Evolutionary conservation across 1,140 invertebrate genomes (phyloP).

Genomic region (Conus betulinus): DNA sequence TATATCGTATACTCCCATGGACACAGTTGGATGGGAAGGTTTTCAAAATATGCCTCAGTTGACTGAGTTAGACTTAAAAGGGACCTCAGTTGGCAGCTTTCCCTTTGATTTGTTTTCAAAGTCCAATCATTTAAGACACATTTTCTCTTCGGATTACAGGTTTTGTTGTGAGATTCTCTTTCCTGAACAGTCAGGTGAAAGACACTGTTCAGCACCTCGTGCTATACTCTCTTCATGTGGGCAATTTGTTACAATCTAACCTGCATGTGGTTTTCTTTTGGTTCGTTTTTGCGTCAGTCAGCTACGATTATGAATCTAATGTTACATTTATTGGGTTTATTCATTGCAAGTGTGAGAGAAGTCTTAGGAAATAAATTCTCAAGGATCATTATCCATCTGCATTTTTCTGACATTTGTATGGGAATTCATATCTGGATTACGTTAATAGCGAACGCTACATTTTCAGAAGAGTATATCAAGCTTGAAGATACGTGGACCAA

Average conservation of each 20-base stretch:
- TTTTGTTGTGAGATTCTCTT: slow-evolving; percentile 43
- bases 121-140: neutral
- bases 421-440: slow-evolving; percentile 66
- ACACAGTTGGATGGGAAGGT: neutral
- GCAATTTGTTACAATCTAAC: slow-evolving; percentile 34
- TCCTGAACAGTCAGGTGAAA: neutral
- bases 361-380: slow-evolving; percentile 40
- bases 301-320: slow-evolving; percentile 39
- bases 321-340: slow-evolving; percentile 44
- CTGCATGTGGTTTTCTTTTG: slow-evolving; percentile 42
- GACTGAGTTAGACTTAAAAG: slow-evolving; percentile 14
- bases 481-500: slow-evolving; percentile 53
- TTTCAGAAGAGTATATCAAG: slow-evolving; percentile 51
- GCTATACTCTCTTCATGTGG: neutral
- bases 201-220: neutral
- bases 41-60: slow-evolving; percentile 21
- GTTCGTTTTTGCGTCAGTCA: slow-evolving; percentile 32
- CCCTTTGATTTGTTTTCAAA: slow-evolving; percentile 26
- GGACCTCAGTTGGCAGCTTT: slow-evolving; percentile 37
- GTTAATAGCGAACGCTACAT: slow-evolving; percentile 51
- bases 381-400: slow-evolving; percentile 52
- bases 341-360: neutral
- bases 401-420: slow-evolving; percentile 61
- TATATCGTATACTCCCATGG: neutral
- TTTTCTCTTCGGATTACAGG: slow-evolving; percentile 42